These are phyloP conservation scores for Hycleus cichorii DNA, from an alignment of 1,140 invertebrate genomes.

Conservation along the genomic window DNA sequence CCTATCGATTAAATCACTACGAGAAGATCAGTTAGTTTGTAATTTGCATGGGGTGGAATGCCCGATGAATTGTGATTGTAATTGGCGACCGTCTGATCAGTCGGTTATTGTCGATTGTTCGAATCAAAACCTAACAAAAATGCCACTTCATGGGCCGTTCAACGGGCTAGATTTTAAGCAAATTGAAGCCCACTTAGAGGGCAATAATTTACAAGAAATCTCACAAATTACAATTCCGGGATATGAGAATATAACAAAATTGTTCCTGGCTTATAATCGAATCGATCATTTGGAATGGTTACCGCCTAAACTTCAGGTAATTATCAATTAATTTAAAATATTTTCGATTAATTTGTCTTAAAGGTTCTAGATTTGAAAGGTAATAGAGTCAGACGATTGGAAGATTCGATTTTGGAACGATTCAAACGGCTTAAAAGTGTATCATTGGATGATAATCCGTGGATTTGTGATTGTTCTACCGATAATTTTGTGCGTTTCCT, in stretches of 20 bases:
- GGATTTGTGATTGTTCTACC: slow-evolving; percentile 18
- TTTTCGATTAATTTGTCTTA: slow-evolving; percentile 6
- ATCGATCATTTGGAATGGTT: slow-evolving; percentile 16
- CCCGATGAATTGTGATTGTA: slow-evolving; percentile 10
- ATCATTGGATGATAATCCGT: slow-evolving; percentile 23
- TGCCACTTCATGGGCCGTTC: not conserved
- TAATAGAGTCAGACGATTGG: slow-evolving; percentile 10
- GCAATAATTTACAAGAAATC: slow-evolving; percentile 5
- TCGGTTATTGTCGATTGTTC: slow-evolving; percentile 13
- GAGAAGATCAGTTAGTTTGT: not conserved
- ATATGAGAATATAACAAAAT: slow-evolving; percentile 15
- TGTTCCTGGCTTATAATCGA: slow-evolving; percentile 16
- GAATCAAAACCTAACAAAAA: slow-evolving; percentile 4
- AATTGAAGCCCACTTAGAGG: slow-evolving; percentile 5
- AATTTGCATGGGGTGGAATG: not conserved
- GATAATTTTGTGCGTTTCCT: slow-evolving; percentile 14
- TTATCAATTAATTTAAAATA: not conserved
- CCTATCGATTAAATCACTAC: not conserved
- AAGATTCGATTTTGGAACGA: slow-evolving; percentile 1
- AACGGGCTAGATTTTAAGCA: slow-evolving; percentile 1
- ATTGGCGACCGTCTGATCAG: slow-evolving; percentile 13
- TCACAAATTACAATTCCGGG: not conserved
- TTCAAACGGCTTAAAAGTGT: not conserved
- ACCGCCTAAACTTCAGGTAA: slow-evolving; percentile 19
- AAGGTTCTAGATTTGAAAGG: slow-evolving; percentile 16